Percentiles rank a stretch among this genome's conserved stretches.
Conservation (phyloP, 2,113 vertebrate species). For the Macquaria ambigua region DNA sequence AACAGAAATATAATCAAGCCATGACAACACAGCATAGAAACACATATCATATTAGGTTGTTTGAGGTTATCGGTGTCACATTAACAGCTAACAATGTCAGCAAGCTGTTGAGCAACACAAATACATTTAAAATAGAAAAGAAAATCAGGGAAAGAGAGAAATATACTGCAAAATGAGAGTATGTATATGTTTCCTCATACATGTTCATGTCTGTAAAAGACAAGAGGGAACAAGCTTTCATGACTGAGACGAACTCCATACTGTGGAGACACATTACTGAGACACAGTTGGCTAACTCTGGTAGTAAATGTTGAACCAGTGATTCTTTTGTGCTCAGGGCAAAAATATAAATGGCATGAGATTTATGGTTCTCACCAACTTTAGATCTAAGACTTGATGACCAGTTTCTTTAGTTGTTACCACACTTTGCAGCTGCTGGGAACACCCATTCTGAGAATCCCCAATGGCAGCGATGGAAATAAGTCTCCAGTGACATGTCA, state of each 20-base stretch:
- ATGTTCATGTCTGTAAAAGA: not conserved
- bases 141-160: not conserved
- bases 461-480: not conserved
- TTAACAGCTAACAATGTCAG: not conserved
- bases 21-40: not conserved
- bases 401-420: not conserved
- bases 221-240: not conserved
- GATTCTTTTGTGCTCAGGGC: not conserved
- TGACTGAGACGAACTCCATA: not conserved
- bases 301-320: not conserved
- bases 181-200: not conserved
- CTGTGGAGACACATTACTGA: too few species aligned
- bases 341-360: too few species aligned
- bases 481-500: not conserved
- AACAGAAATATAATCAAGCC: conserved; percentile 1
- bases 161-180: not conserved
- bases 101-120: not conserved
- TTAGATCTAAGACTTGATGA: not conserved
- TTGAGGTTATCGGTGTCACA: not conserved
- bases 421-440: not conserved
- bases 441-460: not conserved
- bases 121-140: not conserved
- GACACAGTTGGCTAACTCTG: too few species aligned
- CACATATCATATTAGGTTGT: too few species aligned
- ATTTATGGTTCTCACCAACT: not conserved